Percentiles rank a stretch among this genome's conserved stretches.
phyloP scores from a whole-genome alignment of 2,888 invertebrate species.

The Trachelus tabidus region DNA sequence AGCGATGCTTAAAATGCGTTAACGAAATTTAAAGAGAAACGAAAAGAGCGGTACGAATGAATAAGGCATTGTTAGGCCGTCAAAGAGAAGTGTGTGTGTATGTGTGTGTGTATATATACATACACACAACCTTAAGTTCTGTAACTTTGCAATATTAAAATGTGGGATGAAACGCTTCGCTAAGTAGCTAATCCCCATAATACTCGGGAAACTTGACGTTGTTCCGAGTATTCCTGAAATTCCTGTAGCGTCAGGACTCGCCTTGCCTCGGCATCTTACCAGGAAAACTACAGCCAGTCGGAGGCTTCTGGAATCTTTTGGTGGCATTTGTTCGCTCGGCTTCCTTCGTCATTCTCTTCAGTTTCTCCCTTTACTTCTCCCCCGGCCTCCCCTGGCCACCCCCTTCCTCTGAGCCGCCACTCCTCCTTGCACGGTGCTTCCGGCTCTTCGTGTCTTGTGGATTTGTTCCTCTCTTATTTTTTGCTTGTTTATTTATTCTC shows the following conservation, averaged over 20 bases:
- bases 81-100: background rate
- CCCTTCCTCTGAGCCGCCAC: no score
- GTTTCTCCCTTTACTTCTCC: background rate
- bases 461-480: background rate
- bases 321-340: background rate
- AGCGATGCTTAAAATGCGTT: background rate
- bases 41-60: background rate
- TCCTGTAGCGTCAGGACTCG: background rate
- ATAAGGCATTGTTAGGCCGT: background rate
- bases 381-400: background rate
- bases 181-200: background rate
- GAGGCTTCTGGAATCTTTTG: background rate
- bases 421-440: slow-evolving; percentile 10
- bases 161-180: background rate
- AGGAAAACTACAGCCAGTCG: background rate
- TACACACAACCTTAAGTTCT: background rate
- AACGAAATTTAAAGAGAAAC: background rate
- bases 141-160: background rate
- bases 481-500: background rate
- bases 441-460: slow-evolving; percentile 7
- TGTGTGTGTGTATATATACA: no score
- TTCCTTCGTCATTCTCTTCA: background rate
- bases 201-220: background rate
- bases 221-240: background rate
- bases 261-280: background rate